Conservation (phyloP, 2,888 invertebrate genomes). For the Caenorhabditis sp. region DNA sequence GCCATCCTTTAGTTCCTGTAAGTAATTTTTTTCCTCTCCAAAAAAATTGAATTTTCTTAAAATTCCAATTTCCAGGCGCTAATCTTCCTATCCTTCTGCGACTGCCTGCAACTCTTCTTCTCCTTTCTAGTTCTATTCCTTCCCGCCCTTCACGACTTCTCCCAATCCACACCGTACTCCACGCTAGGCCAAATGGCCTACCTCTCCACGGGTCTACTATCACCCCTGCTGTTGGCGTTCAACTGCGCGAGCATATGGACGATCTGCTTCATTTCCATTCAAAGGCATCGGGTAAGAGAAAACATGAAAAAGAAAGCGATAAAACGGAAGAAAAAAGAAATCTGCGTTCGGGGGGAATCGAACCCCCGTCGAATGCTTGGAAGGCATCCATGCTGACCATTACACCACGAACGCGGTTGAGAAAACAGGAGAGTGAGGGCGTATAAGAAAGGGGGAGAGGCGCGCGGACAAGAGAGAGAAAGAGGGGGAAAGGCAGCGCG, state of each 20-base stretch:
- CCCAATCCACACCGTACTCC: slow-evolving; percentile 51
- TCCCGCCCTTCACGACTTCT: slow-evolving; percentile 81
- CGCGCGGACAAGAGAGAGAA: background rate
- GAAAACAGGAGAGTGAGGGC: background rate
- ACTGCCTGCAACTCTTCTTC: slow-evolving; percentile 80
- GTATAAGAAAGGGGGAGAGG: background rate
- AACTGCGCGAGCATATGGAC: slow-evolving; percentile 83
- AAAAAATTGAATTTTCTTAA: slow-evolving; percentile 41
- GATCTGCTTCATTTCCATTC: slow-evolving; percentile 81
- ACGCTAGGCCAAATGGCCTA: slow-evolving; percentile 79
- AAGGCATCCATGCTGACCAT: slow-evolving; percentile 79
- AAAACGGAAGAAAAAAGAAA: too few relatives aligned
- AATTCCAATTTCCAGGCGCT: slow-evolving; percentile 70
- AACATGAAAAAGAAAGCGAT: slow-evolving; percentile 13
- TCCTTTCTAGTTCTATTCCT: slow-evolving; percentile 81
- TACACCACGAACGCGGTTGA: slow-evolving; percentile 74
- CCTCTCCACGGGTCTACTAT: slow-evolving; percentile 79
- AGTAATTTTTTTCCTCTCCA: too few relatives aligned
- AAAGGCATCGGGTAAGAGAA: slow-evolving; percentile 76
- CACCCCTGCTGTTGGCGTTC: slow-evolving; percentile 77
- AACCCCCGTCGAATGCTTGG: slow-evolving; percentile 78
- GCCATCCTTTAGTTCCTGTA: slow-evolving; percentile 69
- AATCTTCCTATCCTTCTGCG: slow-evolving; percentile 80
- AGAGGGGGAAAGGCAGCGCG: background rate
- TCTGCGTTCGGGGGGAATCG: slow-evolving; percentile 77